phyloP scores from a whole-genome alignment of 2,888 invertebrate species.

The Lissonota sp. region DNA sequence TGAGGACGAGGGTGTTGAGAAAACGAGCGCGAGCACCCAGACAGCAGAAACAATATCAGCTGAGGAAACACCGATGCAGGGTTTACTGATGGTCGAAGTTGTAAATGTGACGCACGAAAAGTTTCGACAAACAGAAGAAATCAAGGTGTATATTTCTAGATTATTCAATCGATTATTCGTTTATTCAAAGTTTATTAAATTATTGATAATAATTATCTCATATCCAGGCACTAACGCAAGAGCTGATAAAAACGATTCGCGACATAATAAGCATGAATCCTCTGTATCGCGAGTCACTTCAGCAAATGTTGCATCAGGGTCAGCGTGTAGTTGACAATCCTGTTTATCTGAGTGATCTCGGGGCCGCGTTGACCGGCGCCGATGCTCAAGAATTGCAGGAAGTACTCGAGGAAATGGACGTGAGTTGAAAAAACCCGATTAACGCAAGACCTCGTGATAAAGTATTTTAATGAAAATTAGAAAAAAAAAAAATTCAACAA shows the following conservation, averaged over 20 bases:
- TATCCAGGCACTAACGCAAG: conserved; percentile 93
- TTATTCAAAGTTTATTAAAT: no score
- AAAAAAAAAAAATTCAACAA: background rate
- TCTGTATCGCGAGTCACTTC: conserved; percentile 97
- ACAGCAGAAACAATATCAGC: conserved; percentile 59
- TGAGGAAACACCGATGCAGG: conserved; percentile 77
- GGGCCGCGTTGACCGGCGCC: conserved; percentile 96
- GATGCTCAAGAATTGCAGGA: conserved; percentile 96
- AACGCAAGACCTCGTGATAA: no score
- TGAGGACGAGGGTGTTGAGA: conserved; percentile 47
- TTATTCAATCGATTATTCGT: conserved; percentile 30
- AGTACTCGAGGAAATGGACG: conserved; percentile 97
- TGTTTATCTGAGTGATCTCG: conserved; percentile 97
- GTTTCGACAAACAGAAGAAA: conserved; percentile 96
- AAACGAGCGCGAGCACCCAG: conserved; percentile 54
- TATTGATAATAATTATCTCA: background rate
- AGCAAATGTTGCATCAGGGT: conserved; percentile 98
- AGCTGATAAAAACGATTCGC: conserved; percentile 98
- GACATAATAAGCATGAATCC: conserved; percentile 99
- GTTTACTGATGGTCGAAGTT: conserved; percentile 96
- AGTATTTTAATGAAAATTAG: no score
- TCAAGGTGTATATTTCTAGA: conserved; percentile 88
- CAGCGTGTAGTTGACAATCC: conserved; percentile 99
- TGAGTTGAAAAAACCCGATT: conserved; percentile 84
- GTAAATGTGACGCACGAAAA: conserved; percentile 96